Base-by-base conservation (phyloP, 2,888 invertebrate genomes). In the Thumatha senex region DNA sequence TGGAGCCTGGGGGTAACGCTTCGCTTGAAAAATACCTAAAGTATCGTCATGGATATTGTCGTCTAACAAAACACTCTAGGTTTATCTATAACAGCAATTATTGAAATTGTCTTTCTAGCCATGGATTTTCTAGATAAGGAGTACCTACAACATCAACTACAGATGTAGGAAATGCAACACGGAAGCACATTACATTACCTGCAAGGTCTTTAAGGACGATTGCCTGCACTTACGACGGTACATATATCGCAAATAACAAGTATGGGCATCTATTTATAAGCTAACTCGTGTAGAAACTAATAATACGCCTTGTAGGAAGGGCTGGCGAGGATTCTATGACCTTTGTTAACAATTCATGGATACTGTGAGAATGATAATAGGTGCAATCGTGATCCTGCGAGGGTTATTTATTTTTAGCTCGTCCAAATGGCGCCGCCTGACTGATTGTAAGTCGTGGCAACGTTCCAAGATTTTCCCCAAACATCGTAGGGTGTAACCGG, bases 151-250 rank as follows among this genome's bases (percentile, higher is more conserved):
- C 29, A 43, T 39, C 41, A 31, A 33, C 34, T 12, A 40, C 36
- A 50, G 13, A 66, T 56, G 43, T 59, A 76, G 76, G 76, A 78
- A 78, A 63, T 63, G 63, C 62, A 54, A 54, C 51, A 52, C 78
- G 78, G 78, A 78, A 78, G 55, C 36, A 47, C 56, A 58, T 44
- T 54, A 43, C 51, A 58, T 60, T 60, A 64, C 33, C 0, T 8
- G 46, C 66, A 72, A 67, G 70, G 67, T 46, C 70, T 58, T 18
- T 42, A 40, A 54, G 53, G 45, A 63, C 64, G 63, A 59, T 57
- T 46, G 45, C 53, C 42, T 46, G 50, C 53, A 39, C 14, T 51
- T 30, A 30, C 24, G 15, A 13, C 1, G 15, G 11, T 15, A 11
- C 18, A 24, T 24, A 24, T 24, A 24, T 24, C 18, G 18, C 5